phyloP scores from a whole-genome alignment of 2,797 vertebrate species.

The Intellagama lesueurii region DNA sequence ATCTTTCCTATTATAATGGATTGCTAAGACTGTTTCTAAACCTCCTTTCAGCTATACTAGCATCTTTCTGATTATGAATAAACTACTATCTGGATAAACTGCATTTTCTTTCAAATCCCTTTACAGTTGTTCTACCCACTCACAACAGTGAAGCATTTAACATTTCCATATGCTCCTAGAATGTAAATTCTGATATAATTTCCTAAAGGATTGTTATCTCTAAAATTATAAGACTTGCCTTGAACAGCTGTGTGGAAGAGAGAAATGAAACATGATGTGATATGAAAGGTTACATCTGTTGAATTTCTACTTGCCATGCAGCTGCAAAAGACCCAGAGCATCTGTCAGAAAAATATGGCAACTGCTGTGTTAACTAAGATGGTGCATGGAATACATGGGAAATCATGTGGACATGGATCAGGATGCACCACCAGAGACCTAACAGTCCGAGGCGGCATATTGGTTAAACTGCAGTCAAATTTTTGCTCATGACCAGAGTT shows the following conservation, averaged over 20 bases:
- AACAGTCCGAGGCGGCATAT: neutral
- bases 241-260: neutral
- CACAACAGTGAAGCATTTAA: neutral
- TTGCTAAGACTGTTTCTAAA: constrained; percentile 33
- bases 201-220: neutral
- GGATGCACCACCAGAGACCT: neutral
- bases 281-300: constrained; percentile 3
- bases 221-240: constrained; percentile 1
- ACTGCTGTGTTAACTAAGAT: neutral
- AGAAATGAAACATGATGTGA: neutral
- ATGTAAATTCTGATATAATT: constrained; percentile 14
- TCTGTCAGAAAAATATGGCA: neutral
- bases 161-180: constrained; percentile 5
- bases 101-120: constrained; percentile 42
- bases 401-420: neutral
- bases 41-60: constrained; percentile 39
- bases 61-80: constrained; percentile 46
- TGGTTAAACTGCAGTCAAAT: too few relatives aligned
- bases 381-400: neutral
- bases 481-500: too few relatives aligned
- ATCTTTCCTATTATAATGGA: constrained; percentile 54
- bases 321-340: neutral
- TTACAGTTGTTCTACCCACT: constrained; percentile 4
- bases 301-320: constrained; percentile 2
- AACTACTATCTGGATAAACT: constrained; percentile 41